Conservation (phyloP, 2,888 invertebrate species). For the Petrolisthes cinctipes region DNA sequence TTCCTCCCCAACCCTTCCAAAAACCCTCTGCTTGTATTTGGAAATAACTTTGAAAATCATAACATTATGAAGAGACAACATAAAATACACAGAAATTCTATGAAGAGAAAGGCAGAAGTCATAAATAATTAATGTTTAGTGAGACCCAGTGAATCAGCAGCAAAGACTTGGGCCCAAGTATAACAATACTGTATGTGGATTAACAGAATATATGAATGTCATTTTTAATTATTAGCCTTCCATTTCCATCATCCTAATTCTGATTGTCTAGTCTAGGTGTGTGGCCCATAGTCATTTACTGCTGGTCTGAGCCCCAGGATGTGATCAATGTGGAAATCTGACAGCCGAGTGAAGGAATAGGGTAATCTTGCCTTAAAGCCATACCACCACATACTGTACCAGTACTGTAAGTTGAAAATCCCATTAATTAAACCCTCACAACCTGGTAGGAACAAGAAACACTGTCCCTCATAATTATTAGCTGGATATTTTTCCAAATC, state of each 20-base stretch:
- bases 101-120: background rate
- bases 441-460: background rate
- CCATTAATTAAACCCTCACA: background rate
- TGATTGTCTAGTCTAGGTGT: conserved; percentile 25
- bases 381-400: conserved; percentile 5
- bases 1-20: background rate
- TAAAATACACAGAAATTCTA: conserved; percentile 16
- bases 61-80: conserved; percentile 15
- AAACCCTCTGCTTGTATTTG: background rate
- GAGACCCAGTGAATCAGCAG: no score
- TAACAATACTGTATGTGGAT: no score
- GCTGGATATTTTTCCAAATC: background rate
- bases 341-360: conserved; percentile 43
- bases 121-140: no score
- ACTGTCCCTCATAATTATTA: background rate
- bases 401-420: background rate
- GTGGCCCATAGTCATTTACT: background rate
- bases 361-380: background rate
- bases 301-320: conserved; percentile 4
- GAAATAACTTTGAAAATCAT: conserved; percentile 15
- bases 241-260: background rate
- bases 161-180: no score
- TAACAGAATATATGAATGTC: no score
- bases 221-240: background rate
- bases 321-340: conserved; percentile 19